Conservation (phyloP, 2,113 vertebrate species). For the Taurulus bubalis region DNA sequence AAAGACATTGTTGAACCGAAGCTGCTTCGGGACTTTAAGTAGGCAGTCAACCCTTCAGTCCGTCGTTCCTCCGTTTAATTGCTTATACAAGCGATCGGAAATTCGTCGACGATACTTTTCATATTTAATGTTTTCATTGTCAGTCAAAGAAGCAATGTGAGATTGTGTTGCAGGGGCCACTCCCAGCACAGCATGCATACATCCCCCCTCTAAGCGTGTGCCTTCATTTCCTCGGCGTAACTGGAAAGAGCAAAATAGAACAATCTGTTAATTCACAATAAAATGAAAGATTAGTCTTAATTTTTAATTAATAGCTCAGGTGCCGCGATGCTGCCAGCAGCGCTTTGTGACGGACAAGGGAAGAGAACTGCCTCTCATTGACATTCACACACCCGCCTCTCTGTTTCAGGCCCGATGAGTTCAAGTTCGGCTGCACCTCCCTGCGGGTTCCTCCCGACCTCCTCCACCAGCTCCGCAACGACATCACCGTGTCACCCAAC, state of each 20-base stretch:
- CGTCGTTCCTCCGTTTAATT: not conserved
- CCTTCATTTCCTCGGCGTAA: not conserved
- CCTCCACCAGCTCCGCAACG: constrained; percentile 92
- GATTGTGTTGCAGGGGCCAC: not conserved
- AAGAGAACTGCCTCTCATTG: not conserved
- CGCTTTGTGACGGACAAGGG: not conserved
- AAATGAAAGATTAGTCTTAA: too few relatives aligned
- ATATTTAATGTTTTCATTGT: not conserved
- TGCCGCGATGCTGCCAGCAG: not conserved
- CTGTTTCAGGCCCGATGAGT: constrained; percentile 89
- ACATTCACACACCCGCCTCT: not conserved
- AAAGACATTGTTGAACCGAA: not conserved
- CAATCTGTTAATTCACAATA: too few relatives aligned
- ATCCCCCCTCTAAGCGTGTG: not conserved
- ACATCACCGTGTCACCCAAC: constrained; percentile 95
- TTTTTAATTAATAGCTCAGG: not conserved
- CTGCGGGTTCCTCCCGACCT: constrained; percentile 93
- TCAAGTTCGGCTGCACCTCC: constrained; percentile 95
- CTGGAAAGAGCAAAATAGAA: too few relatives aligned
- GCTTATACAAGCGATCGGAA: not conserved
- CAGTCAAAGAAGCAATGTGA: not conserved
- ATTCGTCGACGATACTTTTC: not conserved
- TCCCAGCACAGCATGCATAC: not conserved
- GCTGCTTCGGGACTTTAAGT: not conserved
- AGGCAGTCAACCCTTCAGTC: not conserved